phyloP scores from a whole-genome alignment of 2,113 vertebrate species.

The Hippolais icterina region DNA sequence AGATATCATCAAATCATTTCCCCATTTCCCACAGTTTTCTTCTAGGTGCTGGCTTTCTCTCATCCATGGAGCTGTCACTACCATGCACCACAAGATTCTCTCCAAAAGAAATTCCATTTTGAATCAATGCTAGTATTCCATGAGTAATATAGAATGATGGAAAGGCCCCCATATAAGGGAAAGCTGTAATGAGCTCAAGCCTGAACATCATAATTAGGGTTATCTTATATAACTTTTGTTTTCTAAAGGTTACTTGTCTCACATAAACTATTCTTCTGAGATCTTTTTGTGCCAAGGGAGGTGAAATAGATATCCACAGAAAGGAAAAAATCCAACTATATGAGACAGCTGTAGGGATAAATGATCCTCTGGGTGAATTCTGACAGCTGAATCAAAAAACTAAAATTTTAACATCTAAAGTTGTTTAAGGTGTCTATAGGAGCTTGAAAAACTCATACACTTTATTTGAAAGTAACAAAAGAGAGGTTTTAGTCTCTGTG shows the following conservation, averaged over 20 bases:
- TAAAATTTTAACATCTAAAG: neutral
- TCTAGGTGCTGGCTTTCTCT: neutral
- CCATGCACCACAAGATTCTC: neutral
- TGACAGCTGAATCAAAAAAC: neutral
- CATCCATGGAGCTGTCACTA: neutral
- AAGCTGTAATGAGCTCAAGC: neutral
- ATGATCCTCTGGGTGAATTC: neutral
- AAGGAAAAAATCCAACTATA: neutral
- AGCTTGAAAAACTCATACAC: neutral
- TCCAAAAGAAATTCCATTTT: neutral
- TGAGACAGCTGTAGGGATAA: neutral
- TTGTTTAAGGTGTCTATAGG: neutral
- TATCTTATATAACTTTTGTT: neutral
- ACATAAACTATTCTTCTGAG: neutral
- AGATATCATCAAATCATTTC: neutral
- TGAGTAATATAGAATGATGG: neutral
- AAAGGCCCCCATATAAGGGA: neutral
- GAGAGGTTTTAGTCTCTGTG: neutral
- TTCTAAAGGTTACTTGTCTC: neutral
- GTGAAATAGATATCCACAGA: neutral
- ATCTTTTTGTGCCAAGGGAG: neutral
- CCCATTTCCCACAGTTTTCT: neutral
- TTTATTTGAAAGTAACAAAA: neutral
- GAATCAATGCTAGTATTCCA: neutral
- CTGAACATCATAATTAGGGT: neutral